Evolutionary conservation across 2,113 vertebrate species (phyloP).

Genomic region (Verasper variegatus): DNA sequence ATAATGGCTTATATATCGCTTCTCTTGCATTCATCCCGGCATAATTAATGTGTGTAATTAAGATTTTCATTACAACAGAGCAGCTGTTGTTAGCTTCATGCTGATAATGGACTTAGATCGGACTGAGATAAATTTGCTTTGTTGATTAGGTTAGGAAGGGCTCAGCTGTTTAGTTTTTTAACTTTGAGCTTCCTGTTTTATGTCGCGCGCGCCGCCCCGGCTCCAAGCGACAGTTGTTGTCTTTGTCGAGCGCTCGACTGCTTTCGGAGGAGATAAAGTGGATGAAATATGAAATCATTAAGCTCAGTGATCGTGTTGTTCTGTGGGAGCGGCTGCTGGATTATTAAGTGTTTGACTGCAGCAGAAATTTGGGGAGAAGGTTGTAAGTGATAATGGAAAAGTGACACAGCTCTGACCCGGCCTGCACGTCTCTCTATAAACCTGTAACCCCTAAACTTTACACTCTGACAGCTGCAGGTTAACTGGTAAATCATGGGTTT

Average conservation of each 20-base stretch:
- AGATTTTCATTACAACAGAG: conserved; percentile 81
- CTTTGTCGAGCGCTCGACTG: conserved; percentile 1
- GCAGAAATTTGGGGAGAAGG: background rate
- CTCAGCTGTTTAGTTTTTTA: conserved; percentile 67
- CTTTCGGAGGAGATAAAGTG: conserved; percentile 16
- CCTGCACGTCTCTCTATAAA: conserved; percentile 20
- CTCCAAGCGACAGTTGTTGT: conserved; percentile 28
- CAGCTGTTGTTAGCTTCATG: conserved; percentile 82
- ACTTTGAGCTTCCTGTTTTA: conserved; percentile 55
- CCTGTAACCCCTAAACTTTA: conserved; percentile 2
- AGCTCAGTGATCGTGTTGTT: background rate
- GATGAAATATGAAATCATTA: background rate
- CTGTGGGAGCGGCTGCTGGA: background rate
- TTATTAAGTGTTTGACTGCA: conserved; percentile 9
- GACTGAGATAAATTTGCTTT: conserved; percentile 80
- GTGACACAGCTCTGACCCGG: background rate
- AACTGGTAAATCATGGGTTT: background rate
- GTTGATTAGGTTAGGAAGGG: conserved; percentile 76
- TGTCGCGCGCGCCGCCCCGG: conserved; percentile 35
- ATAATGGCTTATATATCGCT: conserved; percentile 75
- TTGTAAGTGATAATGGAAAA: background rate
- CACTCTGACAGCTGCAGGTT: background rate
- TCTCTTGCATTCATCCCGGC: conserved; percentile 73
- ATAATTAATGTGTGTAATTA: conserved; percentile 84
- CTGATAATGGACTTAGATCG: conserved; percentile 82